Evolutionary conservation across 2,888 invertebrate genomes (phyloP), one percentile per base, ranked within the genome.

Genomic region (Tortricodes alternella): DNA sequence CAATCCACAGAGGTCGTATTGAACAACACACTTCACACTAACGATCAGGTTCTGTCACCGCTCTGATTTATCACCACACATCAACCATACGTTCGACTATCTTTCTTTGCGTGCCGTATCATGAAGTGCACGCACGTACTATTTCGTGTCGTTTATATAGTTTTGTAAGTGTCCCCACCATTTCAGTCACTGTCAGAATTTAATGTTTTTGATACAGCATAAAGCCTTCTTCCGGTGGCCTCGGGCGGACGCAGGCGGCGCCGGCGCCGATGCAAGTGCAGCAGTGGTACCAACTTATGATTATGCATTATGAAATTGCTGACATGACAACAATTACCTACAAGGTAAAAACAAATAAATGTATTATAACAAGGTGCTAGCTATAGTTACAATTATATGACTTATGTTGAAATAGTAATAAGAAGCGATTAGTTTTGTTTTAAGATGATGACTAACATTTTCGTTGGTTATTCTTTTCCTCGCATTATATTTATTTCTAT

Each of bases 401-500:
- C n/a, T n/a, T n/a, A n/a, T n/a, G n/a, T n/a, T n/a, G n/a, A n/a
- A n/a, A n/a, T n/a, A n/a, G n/a, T n/a, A n/a, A n/a, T n/a, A n/a
- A n/a, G n/a, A n/a, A n/a, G n/a, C n/a, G n/a, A n/a, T n/a, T n/a
- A n/a, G n/a, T n/a, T n/a, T n/a, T n/a, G n/a, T n/a, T n/a, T n/a
- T n/a, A n/a, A 39, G 23, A 46, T 8, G 46, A 21, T 37, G 24
- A 19, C 35, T 34, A 32, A 6, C 24, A 8, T 24, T 15, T 23
- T 34, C 18, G n/a, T 29, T 29, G 13, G 19, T 38, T 37, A 37
- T 52, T 24, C 16, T 56, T 50, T 55, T 49, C 37, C 49, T 44
- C n/a, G 56, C 44, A 49, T 16, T 29, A 59, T 56, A 61, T 65
- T 70, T 70, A 35, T 53, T 66, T 74, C 72, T 78, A 67, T 72